Base-by-base conservation (phyloP, 1,140 invertebrate species). In the Phenacoccus solenopsis region DNA sequence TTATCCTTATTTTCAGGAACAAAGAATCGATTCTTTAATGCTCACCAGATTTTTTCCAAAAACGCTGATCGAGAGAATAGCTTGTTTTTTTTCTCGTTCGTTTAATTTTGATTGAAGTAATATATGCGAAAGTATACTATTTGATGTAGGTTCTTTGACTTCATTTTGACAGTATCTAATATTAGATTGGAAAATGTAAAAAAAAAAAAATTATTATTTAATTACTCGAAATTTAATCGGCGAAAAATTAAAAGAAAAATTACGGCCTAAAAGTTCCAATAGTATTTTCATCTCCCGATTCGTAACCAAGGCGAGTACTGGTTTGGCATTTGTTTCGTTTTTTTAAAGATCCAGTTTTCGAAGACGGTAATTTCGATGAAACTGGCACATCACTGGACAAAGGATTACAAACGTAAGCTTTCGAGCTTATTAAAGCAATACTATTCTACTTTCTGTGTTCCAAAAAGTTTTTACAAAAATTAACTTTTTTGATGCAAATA, bases 31-130 rank as follows among this genome's bases (percentile, higher is more conserved):
- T 32, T 32, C 13, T 32, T 32, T 32, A 32, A 32, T 32, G 70
- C 79, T 84, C 79, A 93, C 94, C 80, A 96, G 78, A 61, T 90
- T 86, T 77, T 89, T 87, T 70, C 94, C 94, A 79, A 96, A 96
- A 12, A 96, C 90, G 30, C 93, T 82, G 74, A 96, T 94, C 1
- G 93, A 91, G 38, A 94, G 77, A 0, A 91, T 89, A 10, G 93
- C 93, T 79, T 96, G 93, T 75, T 94, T 90, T 73, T 90, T 87
- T 75, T 96, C 94, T 72, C 90, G 84, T 76, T 96, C 93, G 32
- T 88, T 90, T 10, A 91, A 82, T 75, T 87, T 89, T 61, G 69
- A 68, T 20, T 68, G 64, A 67, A 70, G 56, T 70, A 56, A 49
- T 30, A 35, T 56, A 13, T 70, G 28, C 21, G 22, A 70, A n/a